Conservation (phyloP, 2,888 invertebrate genomes). For the Lithophane ornitopus region DNA sequence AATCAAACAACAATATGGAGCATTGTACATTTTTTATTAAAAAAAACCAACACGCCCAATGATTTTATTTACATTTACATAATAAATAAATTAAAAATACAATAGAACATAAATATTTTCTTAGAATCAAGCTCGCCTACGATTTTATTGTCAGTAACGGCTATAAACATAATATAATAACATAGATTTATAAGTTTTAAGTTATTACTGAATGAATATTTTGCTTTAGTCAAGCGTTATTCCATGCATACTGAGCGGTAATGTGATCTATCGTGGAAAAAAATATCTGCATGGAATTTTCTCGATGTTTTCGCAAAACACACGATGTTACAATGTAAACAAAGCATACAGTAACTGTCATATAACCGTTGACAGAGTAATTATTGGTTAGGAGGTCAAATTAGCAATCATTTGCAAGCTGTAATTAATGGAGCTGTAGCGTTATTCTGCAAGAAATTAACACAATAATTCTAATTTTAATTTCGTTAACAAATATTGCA, state of each 20-base stretch:
- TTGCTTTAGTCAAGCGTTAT: slow-evolving; percentile 44
- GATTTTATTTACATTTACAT: slow-evolving; percentile 65
- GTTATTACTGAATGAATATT: slow-evolving; percentile 58
- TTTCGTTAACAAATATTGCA: slow-evolving; percentile 2
- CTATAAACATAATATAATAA: slow-evolving; percentile 66
- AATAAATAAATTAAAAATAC: slow-evolving; percentile 68
- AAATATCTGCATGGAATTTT: slow-evolving; percentile 39
- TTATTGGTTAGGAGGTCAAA: slow-evolving; percentile 69
- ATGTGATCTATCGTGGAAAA: slow-evolving; percentile 29
- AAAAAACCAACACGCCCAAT: slow-evolving; percentile 52
- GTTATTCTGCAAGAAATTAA: slow-evolving; percentile 43
- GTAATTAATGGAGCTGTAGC: slow-evolving; percentile 60
- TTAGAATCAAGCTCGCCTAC: slow-evolving; percentile 64
- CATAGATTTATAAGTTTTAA: slow-evolving; percentile 63
- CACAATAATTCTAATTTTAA: slow-evolving; percentile 10
- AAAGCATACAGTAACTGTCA: slow-evolving; percentile 72
- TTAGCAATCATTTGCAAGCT: slow-evolving; percentile 67
- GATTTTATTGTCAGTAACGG: slow-evolving; percentile 61
- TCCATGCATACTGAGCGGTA: slow-evolving; percentile 35
- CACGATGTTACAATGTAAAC: slow-evolving; percentile 64
- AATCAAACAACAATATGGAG: slow-evolving; percentile 54
- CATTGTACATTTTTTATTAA: slow-evolving; percentile 43
- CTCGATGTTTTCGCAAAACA: slow-evolving; percentile 33
- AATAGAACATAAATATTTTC: slow-evolving; percentile 66
- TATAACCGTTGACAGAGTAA: slow-evolving; percentile 67